These are phyloP conservation scores for Sciurus vulgaris DNA, from an alignment of 2,797 vertebrate genomes.

Conservation along the genomic window DNA sequence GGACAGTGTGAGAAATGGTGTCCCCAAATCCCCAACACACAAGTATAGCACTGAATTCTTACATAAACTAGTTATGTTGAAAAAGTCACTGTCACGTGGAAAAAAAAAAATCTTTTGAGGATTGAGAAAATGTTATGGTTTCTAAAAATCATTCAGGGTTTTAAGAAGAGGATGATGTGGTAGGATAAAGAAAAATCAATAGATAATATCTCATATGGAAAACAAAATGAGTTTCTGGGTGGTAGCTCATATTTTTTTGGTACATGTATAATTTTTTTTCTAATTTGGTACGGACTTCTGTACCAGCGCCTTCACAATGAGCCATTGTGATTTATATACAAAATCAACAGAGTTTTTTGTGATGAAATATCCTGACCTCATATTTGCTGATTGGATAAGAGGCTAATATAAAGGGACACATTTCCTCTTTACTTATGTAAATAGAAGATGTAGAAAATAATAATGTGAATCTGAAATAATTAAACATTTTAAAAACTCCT, in stretches of 20 bases:
- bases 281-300: background rate
- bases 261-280: background rate
- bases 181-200: background rate
- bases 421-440: conserved; percentile 46
- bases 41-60: background rate
- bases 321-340: background rate
- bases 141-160: background rate
- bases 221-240: background rate
- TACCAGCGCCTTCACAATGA: background rate
- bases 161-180: background rate
- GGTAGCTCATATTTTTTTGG: background rate
- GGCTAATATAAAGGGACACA: background rate
- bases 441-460: conserved; percentile 28
- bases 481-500: conserved; percentile 41
- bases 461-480: conserved; percentile 57
- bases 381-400: conserved; percentile 43
- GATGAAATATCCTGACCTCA: conserved; percentile 33
- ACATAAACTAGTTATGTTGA: background rate
- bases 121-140: background rate
- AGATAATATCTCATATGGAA: background rate
- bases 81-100: background rate
- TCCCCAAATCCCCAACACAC: background rate
- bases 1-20: background rate
- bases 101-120: background rate
- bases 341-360: background rate